phyloP scores from a whole-genome alignment of 64 coral and sea anemone genomes.

The Dendronephthya gigantea region DNA sequence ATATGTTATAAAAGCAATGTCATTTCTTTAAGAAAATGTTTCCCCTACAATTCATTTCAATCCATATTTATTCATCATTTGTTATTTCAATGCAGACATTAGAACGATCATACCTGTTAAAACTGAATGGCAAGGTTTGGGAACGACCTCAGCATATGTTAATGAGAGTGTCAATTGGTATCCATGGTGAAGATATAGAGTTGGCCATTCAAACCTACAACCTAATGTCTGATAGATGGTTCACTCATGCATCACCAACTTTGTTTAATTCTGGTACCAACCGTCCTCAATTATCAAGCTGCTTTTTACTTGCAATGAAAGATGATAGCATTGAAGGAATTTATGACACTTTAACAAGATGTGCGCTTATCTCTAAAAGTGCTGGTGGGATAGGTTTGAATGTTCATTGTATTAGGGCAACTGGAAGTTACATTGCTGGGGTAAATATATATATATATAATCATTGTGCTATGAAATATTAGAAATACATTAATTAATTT shows the following conservation, averaged over 20 bases:
- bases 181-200: slow-evolving; percentile 65
- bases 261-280: slow-evolving; percentile 81
- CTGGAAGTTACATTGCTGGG: slow-evolving; percentile 88
- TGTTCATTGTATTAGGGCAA: slow-evolving; percentile 63
- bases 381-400: slow-evolving; percentile 91
- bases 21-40: too few relatives aligned
- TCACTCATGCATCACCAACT: slow-evolving; percentile 89
- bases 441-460: slow-evolving; percentile 37
- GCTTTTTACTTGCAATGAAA: slow-evolving; percentile 68
- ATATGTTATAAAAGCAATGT: too few relatives aligned
- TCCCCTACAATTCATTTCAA: too few relatives aligned
- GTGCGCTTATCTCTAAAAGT: slow-evolving; percentile 80
- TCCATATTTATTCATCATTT: background rate
- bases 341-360: slow-evolving; percentile 74
- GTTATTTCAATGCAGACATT: slow-evolving; percentile 52
- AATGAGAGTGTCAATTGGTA: slow-evolving; percentile 83
- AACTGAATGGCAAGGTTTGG: slow-evolving; percentile 69
- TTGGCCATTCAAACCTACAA: slow-evolving; percentile 88
- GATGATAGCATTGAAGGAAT: slow-evolving; percentile 95
- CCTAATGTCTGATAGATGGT: slow-evolving; percentile 75
- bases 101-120: slow-evolving; percentile 80
- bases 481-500: too few relatives aligned
- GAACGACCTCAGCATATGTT: slow-evolving; percentile 89
- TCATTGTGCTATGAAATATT: too few relatives aligned
- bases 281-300: slow-evolving; percentile 72